Evolutionary conservation across 2,113 vertebrate genomes (phyloP), one percentile per base, ranked within the genome.

Genomic region (Hippocampus mohnikei): DNA sequence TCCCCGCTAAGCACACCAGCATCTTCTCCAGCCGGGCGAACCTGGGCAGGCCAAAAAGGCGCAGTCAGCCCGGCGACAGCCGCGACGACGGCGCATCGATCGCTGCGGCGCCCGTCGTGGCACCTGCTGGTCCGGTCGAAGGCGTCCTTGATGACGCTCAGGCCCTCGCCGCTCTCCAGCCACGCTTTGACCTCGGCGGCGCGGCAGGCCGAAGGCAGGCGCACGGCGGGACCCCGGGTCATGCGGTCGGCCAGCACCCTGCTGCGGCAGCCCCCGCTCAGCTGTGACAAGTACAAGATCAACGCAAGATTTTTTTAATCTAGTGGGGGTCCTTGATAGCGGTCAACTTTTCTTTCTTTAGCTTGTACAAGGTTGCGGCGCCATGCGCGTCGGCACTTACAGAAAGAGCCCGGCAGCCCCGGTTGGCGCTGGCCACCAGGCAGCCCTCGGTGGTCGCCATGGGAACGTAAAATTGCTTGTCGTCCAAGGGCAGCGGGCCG

Each of bases 361-460:
- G 33, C 2, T 21, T 9, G 52, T 2, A 9, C 8, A n/a, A 8
- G 11, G 11, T 7, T 1, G 62, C 10, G 25, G 29, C 29, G 29
- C 2, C 2, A 2, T 33, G 7, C 10, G 25, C 9, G 23, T 4
- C 3, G 27, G 18, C 29, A 90, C 95, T 94, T 91, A 98, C 97
- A 67, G 86, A 88, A 59, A 98, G 94, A 0, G 97, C 95, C 87
- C 96, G 93, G 88, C 96, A 99, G 64, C 97, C 96, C 85, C 97
- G 88, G 61, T 99, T 99, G 5, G 96, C 94, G 88, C 96, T 99
- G 71, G 97, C 96, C 58, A 99, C 95, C 66, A 98, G 93, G 73
- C 95, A 98, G 33, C 97, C 97, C 88, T 99, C 97, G 18, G 97
- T 99, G 70, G 96, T 99, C 75, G 97, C 97, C 95, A 98, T 91